Base-by-base conservation (phyloP, 2,797 vertebrate genomes). In the Phalanger gymnotis region DNA sequence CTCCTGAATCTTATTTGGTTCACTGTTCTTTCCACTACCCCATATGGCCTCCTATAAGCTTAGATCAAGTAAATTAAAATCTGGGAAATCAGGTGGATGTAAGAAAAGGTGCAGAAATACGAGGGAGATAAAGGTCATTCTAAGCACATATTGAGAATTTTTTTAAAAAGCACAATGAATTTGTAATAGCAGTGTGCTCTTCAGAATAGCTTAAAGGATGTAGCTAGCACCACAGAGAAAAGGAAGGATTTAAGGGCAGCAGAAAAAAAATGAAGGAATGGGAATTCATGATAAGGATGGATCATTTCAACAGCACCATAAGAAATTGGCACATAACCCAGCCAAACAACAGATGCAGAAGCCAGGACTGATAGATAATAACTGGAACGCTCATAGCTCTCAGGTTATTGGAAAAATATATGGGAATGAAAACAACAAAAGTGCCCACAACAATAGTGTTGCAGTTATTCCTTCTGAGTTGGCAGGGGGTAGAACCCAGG, bases 21-120 rank as follows among this genome's bases (percentile, higher is more conserved):
- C 27, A 53, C 2, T 52, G 89, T 53, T 52, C 89, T 52, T 90
- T 90, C 52, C 27, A 90, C 27, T 90, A 90, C 4, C 12, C 27
- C 92, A 95, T 89, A 81, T 81, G 40, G 40, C 66, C 40, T 47
- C 22, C 66, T 47, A 47, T 54, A 98, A 98, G 96, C 0, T 4
- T 95, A 98, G 97, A 91, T 95, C 1, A 7, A 97, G 97, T 94
- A 96, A 98, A 95, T 96, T 98, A 97, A 98, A 97, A 98, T 97
- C 97, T 97, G 97, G 53, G 66, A 96, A 98, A 98, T 31, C 96
- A 91, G 96, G 96, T 96, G 96, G 66, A 95, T 90, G 95, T 28
- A 95, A 95, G 54, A 90, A 93, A 96, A 51, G 6, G 54, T 91
- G 54, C 54, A 97, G 92, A 96, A 95, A 25, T 90, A 95, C 53